Conservation (phyloP, 2,113 vertebrate species). For the Heterocephalus glaber region DNA sequence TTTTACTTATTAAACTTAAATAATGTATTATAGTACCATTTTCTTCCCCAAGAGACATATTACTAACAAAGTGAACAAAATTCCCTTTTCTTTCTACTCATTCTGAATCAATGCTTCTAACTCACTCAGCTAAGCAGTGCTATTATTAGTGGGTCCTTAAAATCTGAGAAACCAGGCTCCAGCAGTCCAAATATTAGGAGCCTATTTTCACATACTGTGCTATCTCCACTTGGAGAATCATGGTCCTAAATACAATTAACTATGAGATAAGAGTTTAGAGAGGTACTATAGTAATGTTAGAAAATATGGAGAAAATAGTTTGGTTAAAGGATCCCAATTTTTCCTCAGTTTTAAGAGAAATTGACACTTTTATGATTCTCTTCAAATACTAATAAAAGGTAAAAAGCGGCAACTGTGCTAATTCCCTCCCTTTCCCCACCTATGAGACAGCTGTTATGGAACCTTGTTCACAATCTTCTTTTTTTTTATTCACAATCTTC, state of each 20-base stretch:
- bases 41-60: background rate
- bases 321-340: background rate
- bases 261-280: background rate
- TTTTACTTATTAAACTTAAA: background rate
- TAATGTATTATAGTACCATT: background rate
- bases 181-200: background rate
- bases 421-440: background rate
- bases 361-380: background rate
- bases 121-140: background rate
- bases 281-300: background rate
- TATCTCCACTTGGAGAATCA: background rate
- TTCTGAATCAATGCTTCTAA: background rate
- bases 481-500: no score
- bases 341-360: background rate
- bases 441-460: background rate
- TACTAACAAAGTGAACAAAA: background rate
- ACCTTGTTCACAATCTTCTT: background rate
- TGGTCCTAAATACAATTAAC: background rate
- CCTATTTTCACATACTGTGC: background rate
- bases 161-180: background rate
- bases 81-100: background rate
- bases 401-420: background rate
- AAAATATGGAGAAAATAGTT: background rate
- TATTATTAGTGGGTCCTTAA: background rate
- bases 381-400: background rate